A percentile compares a stretch with the other conserved stretches of the same genome.
These are phyloP conservation scores for Amblyjoppa fuscipennis DNA, from an alignment of 2,888 invertebrate species.

Conservation along the genomic window DNA sequence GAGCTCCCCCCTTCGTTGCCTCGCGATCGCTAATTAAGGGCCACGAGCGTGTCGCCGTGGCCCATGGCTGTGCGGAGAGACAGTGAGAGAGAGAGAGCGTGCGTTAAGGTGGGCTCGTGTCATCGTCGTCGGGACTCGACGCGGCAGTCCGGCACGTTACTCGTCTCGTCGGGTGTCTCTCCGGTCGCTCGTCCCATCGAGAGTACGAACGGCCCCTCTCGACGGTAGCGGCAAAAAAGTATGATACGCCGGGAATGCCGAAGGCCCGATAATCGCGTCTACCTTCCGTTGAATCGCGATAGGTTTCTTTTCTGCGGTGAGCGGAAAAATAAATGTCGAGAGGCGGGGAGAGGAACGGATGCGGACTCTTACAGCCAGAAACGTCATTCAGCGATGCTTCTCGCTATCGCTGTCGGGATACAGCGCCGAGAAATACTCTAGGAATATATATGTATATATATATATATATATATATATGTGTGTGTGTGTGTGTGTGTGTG, in stretches of 20 bases:
- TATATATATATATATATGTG: too few species aligned
- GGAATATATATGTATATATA: neutral
- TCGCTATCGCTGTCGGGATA: neutral
- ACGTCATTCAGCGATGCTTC: conserved; percentile 17
- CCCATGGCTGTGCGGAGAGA: neutral
- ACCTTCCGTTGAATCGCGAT: conserved; percentile 15
- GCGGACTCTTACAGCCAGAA: neutral
- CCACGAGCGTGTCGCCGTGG: conserved; percentile 35
- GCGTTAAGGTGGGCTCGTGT: conserved; percentile 26
- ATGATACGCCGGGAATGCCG: conserved; percentile 43
- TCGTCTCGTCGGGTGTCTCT: conserved; percentile 55
- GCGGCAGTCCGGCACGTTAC: conserved; percentile 41
- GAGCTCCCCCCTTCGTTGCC: conserved; percentile 31
- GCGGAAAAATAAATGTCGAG: conserved; percentile 4
- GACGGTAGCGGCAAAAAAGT: conserved; percentile 23
- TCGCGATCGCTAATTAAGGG: conserved; percentile 64
- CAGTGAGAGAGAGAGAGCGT: neutral
- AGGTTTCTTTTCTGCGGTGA: conserved; percentile 19
- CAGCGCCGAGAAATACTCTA: neutral
- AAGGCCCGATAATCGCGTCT: conserved; percentile 55
- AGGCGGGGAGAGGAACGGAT: neutral
- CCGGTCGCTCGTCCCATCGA: conserved; percentile 15
- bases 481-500: neutral
- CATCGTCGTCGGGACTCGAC: conserved; percentile 56
- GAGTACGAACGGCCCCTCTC: neutral